Base-by-base conservation (phyloP, 2,113 vertebrate species). In the Monopterus albus region DNA sequence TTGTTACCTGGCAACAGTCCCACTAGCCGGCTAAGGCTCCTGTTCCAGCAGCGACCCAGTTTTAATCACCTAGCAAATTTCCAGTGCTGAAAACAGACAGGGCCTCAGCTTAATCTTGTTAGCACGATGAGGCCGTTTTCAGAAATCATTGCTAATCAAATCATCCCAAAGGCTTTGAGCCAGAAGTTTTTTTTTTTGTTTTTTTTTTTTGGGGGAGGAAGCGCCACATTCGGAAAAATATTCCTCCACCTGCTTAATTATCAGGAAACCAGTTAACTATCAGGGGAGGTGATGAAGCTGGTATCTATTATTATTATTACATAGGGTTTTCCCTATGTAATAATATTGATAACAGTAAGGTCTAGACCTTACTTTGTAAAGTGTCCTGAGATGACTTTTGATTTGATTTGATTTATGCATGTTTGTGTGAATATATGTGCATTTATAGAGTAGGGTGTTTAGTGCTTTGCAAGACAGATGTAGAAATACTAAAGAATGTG, bases 81-180 rank as follows among this genome's bases (percentile, higher is more conserved):
- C 88, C 91, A 90, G 92, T 81, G 86, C 87, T 90, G 93, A 89
- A 94, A 89, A 91, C 91, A 94, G 94, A 94, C 93, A 90, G 71
- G 92, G 93, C 92, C 92, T 96, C 89, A 80, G 87, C 91, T 90
- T 94, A 94, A 96, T 96, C 94, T 95, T 90, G 87, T 96, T 94
- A 95, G 94, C 91, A 89, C 90, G 89, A 95, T 85, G 93, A 95
- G 94, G 92, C 91, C 89, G 91, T 95, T 95, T 95, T 94, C 93
- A 94, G 93, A 93, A 95, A 93, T 94, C 90, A 92, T 93, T 87
- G 94, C 92, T 95, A 94, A 94, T 93, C 90, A 92, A 94, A 95
- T 95, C 93, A 92, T 94, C 94, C 94, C 91, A 84, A 88, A 94
- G 91, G 93, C 90, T 43, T 50, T 82, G 81, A 91, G 83, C 87